Conservation (phyloP, 2,113 vertebrate genomes). For the Tretioscincus oriximinensis region DNA sequence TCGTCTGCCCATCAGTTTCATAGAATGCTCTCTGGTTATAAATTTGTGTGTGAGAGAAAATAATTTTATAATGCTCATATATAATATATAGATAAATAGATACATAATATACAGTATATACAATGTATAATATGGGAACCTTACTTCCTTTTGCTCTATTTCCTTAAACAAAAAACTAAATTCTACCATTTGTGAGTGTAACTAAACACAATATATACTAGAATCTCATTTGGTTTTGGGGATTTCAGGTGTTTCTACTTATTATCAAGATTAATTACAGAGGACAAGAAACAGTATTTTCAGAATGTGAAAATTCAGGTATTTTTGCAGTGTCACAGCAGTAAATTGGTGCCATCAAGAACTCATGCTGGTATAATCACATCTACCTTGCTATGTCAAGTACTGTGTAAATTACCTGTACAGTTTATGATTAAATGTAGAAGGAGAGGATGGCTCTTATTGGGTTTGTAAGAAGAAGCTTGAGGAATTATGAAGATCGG, state of each 20-base stretch:
- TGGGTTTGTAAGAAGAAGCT: constrained; percentile 6
- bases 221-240: constrained; percentile 23
- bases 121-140: too few relatives aligned
- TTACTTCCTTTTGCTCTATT: not conserved
- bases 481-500: not conserved
- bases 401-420: constrained; percentile 25
- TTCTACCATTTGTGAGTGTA: not conserved
- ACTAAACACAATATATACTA: constrained; percentile 35
- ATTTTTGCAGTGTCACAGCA: constrained; percentile 43
- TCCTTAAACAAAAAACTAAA: not conserved
- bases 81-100: too few relatives aligned
- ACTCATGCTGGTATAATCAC: constrained; percentile 52
- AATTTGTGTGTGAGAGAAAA: too few relatives aligned
- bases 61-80: too few relatives aligned
- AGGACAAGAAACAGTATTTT: constrained; percentile 47
- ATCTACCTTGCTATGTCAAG: constrained; percentile 42
- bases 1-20: too few relatives aligned
- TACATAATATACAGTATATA: too few relatives aligned
- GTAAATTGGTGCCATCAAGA: constrained; percentile 59
- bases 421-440: constrained; percentile 36
- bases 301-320: constrained; percentile 30
- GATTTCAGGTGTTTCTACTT: constrained; percentile 33
- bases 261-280: constrained; percentile 43
- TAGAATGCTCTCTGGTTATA: too few relatives aligned
- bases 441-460: constrained; percentile 25